These are phyloP conservation scores for Cartodere bifasciata DNA, from an alignment of 2,888 invertebrate genomes.

Conservation along the genomic window DNA sequence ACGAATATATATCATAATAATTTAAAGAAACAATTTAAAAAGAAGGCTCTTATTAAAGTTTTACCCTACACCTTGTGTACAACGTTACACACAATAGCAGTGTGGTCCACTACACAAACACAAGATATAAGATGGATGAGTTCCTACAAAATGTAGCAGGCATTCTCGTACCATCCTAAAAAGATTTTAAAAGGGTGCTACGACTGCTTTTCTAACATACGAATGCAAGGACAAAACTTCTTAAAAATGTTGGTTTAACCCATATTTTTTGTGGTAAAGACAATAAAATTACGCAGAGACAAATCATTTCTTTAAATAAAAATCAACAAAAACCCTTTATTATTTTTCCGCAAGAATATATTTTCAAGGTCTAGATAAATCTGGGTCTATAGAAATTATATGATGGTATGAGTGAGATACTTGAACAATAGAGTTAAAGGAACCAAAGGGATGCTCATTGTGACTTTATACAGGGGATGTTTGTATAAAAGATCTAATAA, in stretches of 20 bases:
- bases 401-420: too few species aligned
- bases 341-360: too few species aligned
- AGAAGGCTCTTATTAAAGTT: too few species aligned
- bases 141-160: constrained; percentile 23
- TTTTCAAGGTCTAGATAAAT: too few species aligned
- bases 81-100: constrained; percentile 31
- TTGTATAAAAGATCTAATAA: constrained; percentile 17
- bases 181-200: constrained; percentile 8
- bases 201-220: too few species aligned
- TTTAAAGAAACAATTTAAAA: too few species aligned
- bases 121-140: constrained; percentile 32
- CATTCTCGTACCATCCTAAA: constrained; percentile 19
- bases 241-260: neutral
- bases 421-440: constrained; percentile 4
- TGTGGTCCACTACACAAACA: constrained; percentile 34
- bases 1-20: too few species aligned
- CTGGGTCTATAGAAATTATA: too few species aligned
- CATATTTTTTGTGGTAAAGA: neutral
- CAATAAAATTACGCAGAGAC: constrained; percentile 1
- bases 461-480: constrained; percentile 16
- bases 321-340: too few species aligned
- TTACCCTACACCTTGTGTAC: too few species aligned
- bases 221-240: neutral
- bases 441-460: constrained; percentile 13
- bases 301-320: too few species aligned